Evolutionary conservation across 2,797 vertebrate genomes (phyloP).

Genomic region (Avahi laniger): DNA sequence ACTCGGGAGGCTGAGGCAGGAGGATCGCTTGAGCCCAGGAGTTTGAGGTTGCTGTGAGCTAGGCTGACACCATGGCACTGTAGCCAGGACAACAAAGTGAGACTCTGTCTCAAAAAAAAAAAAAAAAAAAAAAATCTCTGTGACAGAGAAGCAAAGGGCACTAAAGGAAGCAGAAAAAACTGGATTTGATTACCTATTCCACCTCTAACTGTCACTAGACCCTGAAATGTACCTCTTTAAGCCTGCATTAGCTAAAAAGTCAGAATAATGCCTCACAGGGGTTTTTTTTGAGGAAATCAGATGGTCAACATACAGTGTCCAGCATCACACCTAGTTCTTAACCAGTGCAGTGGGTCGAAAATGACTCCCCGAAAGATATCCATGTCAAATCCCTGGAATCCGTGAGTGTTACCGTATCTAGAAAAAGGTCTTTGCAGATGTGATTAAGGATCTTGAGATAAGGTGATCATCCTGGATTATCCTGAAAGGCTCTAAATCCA

Average conservation of each 20-base stretch:
- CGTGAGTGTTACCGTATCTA: background rate
- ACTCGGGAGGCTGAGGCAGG: no score
- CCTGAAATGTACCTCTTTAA: background rate
- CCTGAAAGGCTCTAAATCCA: background rate
- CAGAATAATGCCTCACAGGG: background rate
- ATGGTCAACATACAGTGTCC: background rate
- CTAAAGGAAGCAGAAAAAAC: background rate
- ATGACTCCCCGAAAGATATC: background rate
- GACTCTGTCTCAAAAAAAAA: no score
- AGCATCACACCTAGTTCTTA: background rate
- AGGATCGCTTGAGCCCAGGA: no score
- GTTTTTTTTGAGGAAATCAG: background rate
- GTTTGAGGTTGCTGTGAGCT: no score
- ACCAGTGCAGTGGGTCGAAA: background rate
- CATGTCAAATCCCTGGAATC: background rate
- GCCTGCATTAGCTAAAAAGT: background rate
- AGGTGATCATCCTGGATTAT: background rate
- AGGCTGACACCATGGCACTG: no score
- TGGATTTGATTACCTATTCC: background rate
- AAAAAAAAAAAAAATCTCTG: no score
- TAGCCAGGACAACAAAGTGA: no score
- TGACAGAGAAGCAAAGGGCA: background rate
- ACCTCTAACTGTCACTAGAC: background rate
- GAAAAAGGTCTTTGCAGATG: background rate
- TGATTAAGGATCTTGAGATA: background rate